phyloP scores from a whole-genome alignment of 2,888 invertebrate species.

The Pyralis farinalis region DNA sequence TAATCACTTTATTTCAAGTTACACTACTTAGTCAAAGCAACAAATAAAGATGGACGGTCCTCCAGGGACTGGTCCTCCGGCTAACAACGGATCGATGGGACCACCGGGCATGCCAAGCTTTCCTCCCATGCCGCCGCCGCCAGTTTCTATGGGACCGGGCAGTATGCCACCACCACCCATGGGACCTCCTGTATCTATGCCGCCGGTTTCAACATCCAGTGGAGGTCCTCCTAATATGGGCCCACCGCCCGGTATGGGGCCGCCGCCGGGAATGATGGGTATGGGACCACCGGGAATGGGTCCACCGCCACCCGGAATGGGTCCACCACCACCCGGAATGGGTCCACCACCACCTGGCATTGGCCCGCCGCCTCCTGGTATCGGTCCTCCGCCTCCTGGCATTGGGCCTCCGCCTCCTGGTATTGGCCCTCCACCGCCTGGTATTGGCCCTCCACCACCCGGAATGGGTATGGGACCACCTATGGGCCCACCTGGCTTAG shows the following conservation, averaged over 20 bases:
- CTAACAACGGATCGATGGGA: conserved; percentile 50
- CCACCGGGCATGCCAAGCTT: conserved; percentile 53
- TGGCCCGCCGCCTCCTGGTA: conserved; percentile 26
- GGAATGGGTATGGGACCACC: conserved; percentile 41
- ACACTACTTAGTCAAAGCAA: no score
- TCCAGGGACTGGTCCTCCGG: conserved; percentile 58
- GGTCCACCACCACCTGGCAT: conserved; percentile 32
- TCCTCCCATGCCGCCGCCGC: conserved; percentile 37
- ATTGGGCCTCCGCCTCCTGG: conserved; percentile 28
- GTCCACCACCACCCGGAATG: conserved; percentile 28
- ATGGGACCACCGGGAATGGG: conserved; percentile 32
- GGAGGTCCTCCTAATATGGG: conserved; percentile 35
- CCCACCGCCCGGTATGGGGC: conserved; percentile 30
- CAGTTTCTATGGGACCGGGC: conserved; percentile 36
- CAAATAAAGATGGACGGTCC: conserved; percentile 56
- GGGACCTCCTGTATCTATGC: conserved; percentile 47
- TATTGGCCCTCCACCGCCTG: conserved; percentile 30
- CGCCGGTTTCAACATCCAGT: conserved; percentile 35
- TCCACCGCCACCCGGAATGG: conserved; percentile 22
- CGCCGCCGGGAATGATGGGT: conserved; percentile 37
- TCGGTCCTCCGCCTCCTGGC: conserved; percentile 26
- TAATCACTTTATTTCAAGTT: no score
- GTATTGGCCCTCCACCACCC: conserved; percentile 39
- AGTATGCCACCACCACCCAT: conserved; percentile 25
- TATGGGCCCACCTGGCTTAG: conserved; percentile 39